Conservation (phyloP, 2,113 vertebrate species). For the Excalfactoria chinensis region DNA sequence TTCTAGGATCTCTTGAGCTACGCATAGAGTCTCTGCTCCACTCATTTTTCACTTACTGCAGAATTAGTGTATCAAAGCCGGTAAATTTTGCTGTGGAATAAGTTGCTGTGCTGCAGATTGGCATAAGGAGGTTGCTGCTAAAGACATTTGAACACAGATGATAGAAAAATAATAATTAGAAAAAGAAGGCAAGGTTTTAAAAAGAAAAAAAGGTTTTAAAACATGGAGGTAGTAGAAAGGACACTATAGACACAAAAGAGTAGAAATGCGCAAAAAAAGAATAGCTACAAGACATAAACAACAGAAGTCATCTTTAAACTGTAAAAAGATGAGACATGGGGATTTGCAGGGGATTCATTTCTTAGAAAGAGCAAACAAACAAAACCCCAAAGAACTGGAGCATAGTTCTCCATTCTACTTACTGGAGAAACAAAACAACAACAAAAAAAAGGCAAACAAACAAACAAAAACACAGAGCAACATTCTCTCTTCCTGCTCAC, state of each 20-base stretch:
- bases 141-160: not conserved
- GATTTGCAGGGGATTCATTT: not conserved
- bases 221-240: not conserved
- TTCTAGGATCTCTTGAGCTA: not conserved
- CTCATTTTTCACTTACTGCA: not conserved
- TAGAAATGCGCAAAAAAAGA: not conserved
- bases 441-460: not conserved
- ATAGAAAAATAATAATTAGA: not conserved
- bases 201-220: not conserved
- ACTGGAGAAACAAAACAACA: not conserved
- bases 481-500: conserved; percentile 4
- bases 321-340: not conserved
- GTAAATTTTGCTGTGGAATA: not conserved
- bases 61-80: not conserved
- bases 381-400: not conserved
- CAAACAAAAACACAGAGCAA: not conserved
- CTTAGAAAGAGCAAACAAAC: not conserved
- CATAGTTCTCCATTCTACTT: not conserved
- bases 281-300: not conserved
- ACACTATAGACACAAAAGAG: not conserved
- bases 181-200: not conserved
- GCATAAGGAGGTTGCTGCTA: not conserved
- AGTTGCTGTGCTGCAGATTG: not conserved
- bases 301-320: not conserved
- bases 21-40: not conserved